A percentile compares a stretch with the other conserved stretches of the same genome.
Conservation (phyloP, 2,797 vertebrate genomes). For the Girardinus metallicus region DNA sequence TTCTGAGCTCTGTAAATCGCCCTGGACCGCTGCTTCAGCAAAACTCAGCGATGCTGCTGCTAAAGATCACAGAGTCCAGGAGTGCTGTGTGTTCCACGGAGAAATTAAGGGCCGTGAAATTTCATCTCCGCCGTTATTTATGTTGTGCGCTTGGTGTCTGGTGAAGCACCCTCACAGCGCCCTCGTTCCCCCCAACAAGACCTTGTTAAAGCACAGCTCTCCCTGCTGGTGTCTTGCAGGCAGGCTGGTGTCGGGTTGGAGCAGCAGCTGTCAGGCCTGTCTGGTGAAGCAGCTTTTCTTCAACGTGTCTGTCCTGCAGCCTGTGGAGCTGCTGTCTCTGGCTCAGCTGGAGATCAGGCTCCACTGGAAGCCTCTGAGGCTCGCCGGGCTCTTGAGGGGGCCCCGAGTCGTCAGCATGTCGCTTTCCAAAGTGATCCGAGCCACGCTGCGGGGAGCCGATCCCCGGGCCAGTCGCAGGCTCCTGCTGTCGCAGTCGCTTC, state of each 20-base stretch:
- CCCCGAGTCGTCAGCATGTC: conserved; percentile 76
- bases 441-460: conserved; percentile 69
- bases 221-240: conserved; percentile 69
- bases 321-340: conserved; percentile 84
- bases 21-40: background rate
- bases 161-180: background rate
- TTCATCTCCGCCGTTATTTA: background rate
- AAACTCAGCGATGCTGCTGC: background rate
- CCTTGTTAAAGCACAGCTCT: conserved; percentile 3
- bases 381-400: conserved; percentile 26
- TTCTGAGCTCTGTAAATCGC: background rate
- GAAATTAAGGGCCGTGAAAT: conserved; percentile 11
- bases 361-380: conserved; percentile 63
- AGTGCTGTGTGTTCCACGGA: background rate
- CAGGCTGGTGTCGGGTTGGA: conserved; percentile 61
- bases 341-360: conserved; percentile 88
- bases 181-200: background rate
- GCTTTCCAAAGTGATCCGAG: conserved; percentile 73
- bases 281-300: conserved; percentile 88
- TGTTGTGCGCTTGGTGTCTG: background rate
- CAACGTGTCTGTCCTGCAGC: conserved; percentile 88
- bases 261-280: conserved; percentile 68
- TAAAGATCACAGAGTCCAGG: background rate
- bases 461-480: conserved; percentile 64
- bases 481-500: conserved; percentile 82